Conservation (phyloP, 2,797 vertebrate genomes). For the Phrynocephalus vlangalii region DNA sequence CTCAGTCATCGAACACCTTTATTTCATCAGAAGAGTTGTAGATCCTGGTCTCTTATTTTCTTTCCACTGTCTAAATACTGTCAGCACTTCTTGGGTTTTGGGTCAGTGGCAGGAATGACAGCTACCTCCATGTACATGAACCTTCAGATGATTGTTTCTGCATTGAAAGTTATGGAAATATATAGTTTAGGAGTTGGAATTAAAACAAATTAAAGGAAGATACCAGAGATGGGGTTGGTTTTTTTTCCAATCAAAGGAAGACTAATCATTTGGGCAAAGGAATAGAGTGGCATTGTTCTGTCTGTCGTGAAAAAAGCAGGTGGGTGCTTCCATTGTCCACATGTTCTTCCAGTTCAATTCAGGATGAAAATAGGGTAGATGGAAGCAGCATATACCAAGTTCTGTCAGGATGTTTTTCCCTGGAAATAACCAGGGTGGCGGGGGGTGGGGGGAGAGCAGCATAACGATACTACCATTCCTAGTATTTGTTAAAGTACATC, state of each 20-base stretch:
- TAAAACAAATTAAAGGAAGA: constrained; percentile 9
- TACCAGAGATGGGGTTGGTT: not conserved
- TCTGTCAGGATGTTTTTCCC: not conserved
- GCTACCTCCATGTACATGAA: not conserved
- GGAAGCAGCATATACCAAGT: not conserved
- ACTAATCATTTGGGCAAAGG: not conserved
- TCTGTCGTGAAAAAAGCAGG: not conserved
- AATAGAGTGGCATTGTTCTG: not conserved
- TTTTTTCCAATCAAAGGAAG: not conserved
- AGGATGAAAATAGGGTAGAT: not conserved
- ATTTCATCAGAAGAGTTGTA: constrained; percentile 29
- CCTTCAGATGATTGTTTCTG: not conserved
- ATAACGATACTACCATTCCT: not conserved
- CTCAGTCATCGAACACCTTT: constrained; percentile 40
- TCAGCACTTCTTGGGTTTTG: accelerated
- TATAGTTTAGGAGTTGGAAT: not conserved
- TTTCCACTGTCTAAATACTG: constrained; percentile 14
- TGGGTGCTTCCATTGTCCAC: not conserved
- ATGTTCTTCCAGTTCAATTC: not conserved
- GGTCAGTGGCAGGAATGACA: not conserved
- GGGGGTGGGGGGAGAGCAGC: not conserved
- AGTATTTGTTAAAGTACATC: not conserved
- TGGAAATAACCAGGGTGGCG: not conserved
- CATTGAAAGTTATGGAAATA: constrained; percentile 3
- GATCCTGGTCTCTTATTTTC: not conserved